Conservation (phyloP, 2,888 invertebrate species). For the Dicyrtomina minuta region DNA sequence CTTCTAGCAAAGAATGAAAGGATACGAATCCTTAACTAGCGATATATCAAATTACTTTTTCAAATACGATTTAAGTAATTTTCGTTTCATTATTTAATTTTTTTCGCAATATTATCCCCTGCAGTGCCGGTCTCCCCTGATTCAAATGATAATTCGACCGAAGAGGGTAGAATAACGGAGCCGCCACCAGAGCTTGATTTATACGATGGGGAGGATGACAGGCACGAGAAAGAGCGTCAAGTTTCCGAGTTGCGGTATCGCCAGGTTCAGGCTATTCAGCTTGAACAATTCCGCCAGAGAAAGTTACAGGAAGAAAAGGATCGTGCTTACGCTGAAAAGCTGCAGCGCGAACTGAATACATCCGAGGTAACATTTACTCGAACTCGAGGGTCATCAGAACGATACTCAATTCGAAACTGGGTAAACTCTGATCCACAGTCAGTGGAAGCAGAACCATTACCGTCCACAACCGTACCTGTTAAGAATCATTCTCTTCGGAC, state of each 20-base stretch:
- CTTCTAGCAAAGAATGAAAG: too few relatives aligned
- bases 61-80: not conserved
- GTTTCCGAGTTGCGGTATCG: slow-evolving; percentile 28
- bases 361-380: slow-evolving; percentile 4
- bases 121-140: not conserved
- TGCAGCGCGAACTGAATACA: slow-evolving; percentile 37
- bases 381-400: slow-evolving; percentile 27
- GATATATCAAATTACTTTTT: not conserved
- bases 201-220: not conserved
- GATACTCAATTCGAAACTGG: slow-evolving; percentile 43
- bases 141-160: not conserved
- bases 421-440: slow-evolving; percentile 7
- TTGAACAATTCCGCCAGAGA: slow-evolving; percentile 30
- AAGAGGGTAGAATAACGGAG: slow-evolving; percentile 4
- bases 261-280: slow-evolving; percentile 36
- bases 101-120: not conserved
- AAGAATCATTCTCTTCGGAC: not conserved
- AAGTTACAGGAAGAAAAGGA: slow-evolving; percentile 43
- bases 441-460: not conserved
- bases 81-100: not conserved
- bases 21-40: too few relatives aligned
- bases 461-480: slow-evolving; percentile 7
- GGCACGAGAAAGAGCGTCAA: slow-evolving; percentile 9
- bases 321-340: slow-evolving; percentile 35
- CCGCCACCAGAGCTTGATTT: slow-evolving; percentile 3